These are phyloP conservation scores for Hypercompe scribonia DNA, from an alignment of 2,888 invertebrate species.

Conservation along the genomic window DNA sequence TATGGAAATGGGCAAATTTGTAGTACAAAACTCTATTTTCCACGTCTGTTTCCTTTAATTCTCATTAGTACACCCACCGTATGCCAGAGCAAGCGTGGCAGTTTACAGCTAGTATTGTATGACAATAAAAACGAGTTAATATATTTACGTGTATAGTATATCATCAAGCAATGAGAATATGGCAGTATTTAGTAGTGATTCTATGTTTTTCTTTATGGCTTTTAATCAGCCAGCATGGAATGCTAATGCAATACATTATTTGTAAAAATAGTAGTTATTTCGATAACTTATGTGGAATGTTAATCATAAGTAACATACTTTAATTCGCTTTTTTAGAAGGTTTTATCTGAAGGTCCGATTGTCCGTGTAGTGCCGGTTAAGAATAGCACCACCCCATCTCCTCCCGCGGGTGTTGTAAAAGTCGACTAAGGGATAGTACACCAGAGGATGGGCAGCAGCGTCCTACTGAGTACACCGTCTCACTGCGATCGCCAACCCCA, in stretches of 20 bases:
- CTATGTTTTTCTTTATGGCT: background rate
- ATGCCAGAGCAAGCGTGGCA: background rate
- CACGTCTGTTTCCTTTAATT: background rate
- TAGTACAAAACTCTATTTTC: too few relatives aligned
- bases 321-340: too few relatives aligned
- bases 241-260: background rate
- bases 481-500: too few relatives aligned
- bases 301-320: background rate
- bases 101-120: background rate
- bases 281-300: background rate
- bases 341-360: too few relatives aligned
- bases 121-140: background rate
- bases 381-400: too few relatives aligned
- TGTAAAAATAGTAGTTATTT: background rate
- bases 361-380: too few relatives aligned
- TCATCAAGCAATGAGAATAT: background rate
- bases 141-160: background rate
- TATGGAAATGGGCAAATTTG: too few relatives aligned
- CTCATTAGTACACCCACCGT: background rate
- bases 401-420: too few relatives aligned
- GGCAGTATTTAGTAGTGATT: background rate
- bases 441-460: too few relatives aligned
- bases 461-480: too few relatives aligned
- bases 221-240: background rate
- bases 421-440: too few relatives aligned